Evolutionary conservation across 1,140 invertebrate species (phyloP), one percentile per base, ranked within the genome.

Genomic region (Calephelis nemesis): DNA sequence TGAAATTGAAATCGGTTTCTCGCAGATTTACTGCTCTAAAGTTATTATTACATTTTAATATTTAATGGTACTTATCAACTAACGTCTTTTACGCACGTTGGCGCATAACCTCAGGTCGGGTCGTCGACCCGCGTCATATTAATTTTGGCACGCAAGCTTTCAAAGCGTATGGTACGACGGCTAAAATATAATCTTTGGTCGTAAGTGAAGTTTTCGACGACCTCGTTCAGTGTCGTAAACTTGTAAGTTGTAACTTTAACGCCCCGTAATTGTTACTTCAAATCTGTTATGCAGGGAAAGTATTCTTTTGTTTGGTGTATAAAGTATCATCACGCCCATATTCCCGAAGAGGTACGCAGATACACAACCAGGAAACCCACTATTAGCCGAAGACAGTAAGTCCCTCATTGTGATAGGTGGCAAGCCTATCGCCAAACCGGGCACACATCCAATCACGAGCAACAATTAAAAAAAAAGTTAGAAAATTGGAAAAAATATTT

Each of bases 61-160:
- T 2, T 30, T 30, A 0, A 30, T 4, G 30, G 30, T 30, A 30
- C 30, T 30, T 30, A 30, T 30, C 30, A 3, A 0, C 7, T 62
- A 5, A 0, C 62, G 42, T 63, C 7, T 47, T 45, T 11, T 45
- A 47, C 13, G 4, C 8, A 58, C 15, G 50, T 42, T 39, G 13
- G 49, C 42, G 40, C 42, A 9, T 42, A 15, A 10, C 12, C n/a
- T 45, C 62, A 45, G 54, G 19, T 48, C 7, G 58, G 76, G 80
- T 75, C 72, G 50, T 67, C 54, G 78, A 72, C 68, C 78, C 49
- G 50, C 9, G 68, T 62, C 62, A 71, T 75, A 77, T 75, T 71
- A 76, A 74, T 82, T 82, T 83, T 75, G 77, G 75, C 77, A 78
- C 74, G 79, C 74, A 58, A 77, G 45, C 47, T 65, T n/a, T 47